Evolutionary conservation across 2,797 vertebrate genomes (phyloP).

Genomic region (Psittacula echo): DNA sequence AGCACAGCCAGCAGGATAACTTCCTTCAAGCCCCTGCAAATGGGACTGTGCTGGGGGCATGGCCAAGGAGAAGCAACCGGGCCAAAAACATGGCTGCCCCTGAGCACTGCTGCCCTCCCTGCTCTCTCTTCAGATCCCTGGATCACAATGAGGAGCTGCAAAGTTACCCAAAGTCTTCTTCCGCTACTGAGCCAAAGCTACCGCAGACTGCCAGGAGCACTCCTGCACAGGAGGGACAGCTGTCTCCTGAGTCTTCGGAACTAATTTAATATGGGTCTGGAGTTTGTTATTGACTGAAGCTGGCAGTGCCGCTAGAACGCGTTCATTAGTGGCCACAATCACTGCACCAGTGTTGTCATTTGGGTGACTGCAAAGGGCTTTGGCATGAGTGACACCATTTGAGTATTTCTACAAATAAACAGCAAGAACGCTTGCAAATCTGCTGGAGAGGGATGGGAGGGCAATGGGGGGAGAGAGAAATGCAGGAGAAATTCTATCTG

Average conservation of each 20-base stretch:
- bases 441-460: neutral
- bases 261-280: neutral
- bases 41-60: neutral
- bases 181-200: neutral
- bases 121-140: neutral
- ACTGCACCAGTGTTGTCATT: fast-evolving
- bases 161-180: neutral
- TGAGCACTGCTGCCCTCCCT: neutral
- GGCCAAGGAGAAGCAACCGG: neutral
- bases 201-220: fast-evolving
- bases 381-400: neutral
- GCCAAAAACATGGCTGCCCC: neutral
- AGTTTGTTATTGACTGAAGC: neutral
- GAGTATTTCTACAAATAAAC: neutral
- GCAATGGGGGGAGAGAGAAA: neutral
- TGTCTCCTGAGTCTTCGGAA: neutral
- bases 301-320: neutral
- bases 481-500: neutral
- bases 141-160: fast-evolving
- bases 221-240: neutral
- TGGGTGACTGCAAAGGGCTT: neutral
- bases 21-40: neutral
- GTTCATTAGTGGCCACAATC: neutral
- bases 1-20: neutral
- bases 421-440: neutral